These are phyloP conservation scores for Entomobrya proxima DNA, from an alignment of 2,888 invertebrate genomes.

Conservation along the genomic window DNA sequence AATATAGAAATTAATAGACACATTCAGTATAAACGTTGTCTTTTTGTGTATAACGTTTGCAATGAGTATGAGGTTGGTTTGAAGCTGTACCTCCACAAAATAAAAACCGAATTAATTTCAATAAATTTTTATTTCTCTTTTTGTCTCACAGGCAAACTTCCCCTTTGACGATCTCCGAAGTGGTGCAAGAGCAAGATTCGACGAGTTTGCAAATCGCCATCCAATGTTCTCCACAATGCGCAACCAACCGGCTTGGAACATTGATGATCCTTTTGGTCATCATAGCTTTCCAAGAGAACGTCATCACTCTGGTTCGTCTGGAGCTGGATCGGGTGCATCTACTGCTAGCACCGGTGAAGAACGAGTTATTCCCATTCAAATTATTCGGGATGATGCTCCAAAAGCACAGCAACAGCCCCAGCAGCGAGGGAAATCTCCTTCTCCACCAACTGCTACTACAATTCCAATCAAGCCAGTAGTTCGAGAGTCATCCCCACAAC, in stretches of 20 bases:
- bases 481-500: slow-evolving; percentile 42
- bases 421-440: slow-evolving; percentile 38
- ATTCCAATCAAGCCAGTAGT: slow-evolving; percentile 26
- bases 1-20: too few relatives aligned
- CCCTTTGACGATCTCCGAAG: slow-evolving; percentile 82
- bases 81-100: not conserved
- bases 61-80: not conserved
- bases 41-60: too few relatives aligned
- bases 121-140: slow-evolving; percentile 31
- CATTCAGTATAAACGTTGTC: too few relatives aligned
- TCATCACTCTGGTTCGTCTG: slow-evolving; percentile 68
- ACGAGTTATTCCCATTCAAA: slow-evolving; percentile 70
- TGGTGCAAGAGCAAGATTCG: slow-evolving; percentile 80
- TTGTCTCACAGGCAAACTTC: slow-evolving; percentile 79
- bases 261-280: slow-evolving; percentile 62
- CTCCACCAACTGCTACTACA: slow-evolving; percentile 35
- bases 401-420: slow-evolving; percentile 30
- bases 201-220: slow-evolving; percentile 83
- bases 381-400: slow-evolving; percentile 59
- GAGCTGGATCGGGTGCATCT: slow-evolving; percentile 67
- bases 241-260: slow-evolving; percentile 59
- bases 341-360: slow-evolving; percentile 71
- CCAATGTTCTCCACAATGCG: slow-evolving; percentile 83
- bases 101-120: not conserved
- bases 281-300: slow-evolving; percentile 62